Base-by-base conservation (phyloP, 2,113 vertebrate genomes). In the Morone saxatilis region DNA sequence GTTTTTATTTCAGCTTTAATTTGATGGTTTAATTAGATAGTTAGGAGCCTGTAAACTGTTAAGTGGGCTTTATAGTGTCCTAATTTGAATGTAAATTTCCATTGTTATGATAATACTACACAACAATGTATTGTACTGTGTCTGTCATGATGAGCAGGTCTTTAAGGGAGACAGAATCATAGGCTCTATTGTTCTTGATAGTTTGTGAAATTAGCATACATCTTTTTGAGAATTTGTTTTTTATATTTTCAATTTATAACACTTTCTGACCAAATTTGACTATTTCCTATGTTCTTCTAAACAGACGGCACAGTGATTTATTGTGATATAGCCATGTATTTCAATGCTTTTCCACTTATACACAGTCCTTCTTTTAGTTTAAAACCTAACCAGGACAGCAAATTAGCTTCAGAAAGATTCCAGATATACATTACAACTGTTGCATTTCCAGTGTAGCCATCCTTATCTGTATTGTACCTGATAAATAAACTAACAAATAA, bases 41-140 rank as follows among this genome's bases (percentile, higher is more conserved):
- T 81, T 85, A 88, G 73, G 90, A 81, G 85, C 76, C 88, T 83
- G 83, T 90, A 89, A 91, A 92, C 79, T 85, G 68, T 78, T 82
- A 71, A 54, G 56, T 61, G 80, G 67, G 73, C 51, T 90, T 90
- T 86, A 89, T 65, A 54, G 84, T 86, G 81, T 60, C 68, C 86
- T 81, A 81, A 88, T 92, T 91, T 87, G 73, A 85, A 90, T 90
- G 85, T 86, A 85, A 86, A 90, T 89, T 48, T 70, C 7, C 38
- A 80, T 88, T 88, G 90, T 91, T 89, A 78, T 88, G 77, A 73
- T 90, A 89, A 89, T 84, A 70, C 6, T 51, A 68, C 65, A 71
- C 11, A 31, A 85, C 59, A 86, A 31, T 82, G 59, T 85, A 57
- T 81, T 85, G 9, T 81, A 51, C 25, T 75, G 63, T 80, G 54